Conservation (phyloP, 1,140 invertebrate species). For the Reticulitermes speratus region DNA sequence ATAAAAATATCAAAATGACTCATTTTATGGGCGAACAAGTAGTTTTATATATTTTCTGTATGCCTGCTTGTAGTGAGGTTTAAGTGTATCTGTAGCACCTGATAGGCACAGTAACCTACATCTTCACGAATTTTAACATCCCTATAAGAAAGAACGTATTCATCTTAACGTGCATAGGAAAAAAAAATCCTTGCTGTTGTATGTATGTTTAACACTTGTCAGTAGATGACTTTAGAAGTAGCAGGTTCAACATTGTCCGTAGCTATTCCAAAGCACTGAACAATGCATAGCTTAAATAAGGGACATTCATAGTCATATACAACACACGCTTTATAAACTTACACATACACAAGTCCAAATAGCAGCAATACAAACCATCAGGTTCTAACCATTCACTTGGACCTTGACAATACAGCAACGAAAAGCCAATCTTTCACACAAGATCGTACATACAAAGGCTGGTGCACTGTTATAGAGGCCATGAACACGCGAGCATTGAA, state of each 20-base stretch:
- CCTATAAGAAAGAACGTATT: not conserved
- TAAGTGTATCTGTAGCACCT: not conserved
- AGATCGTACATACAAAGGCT: slow-evolving; percentile 10
- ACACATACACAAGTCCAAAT: not conserved
- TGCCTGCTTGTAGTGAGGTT: too few relatives aligned
- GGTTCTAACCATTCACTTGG: slow-evolving; percentile 5
- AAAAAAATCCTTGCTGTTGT: not conserved
- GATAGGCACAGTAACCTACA: not conserved
- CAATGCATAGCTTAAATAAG: slow-evolving; percentile 16
- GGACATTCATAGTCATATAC: not conserved
- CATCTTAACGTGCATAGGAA: not conserved
- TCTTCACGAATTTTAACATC: not conserved
- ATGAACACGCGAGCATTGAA: not conserved
- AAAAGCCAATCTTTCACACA: slow-evolving; percentile 18
- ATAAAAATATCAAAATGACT: not conserved
- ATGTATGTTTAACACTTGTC: not conserved
- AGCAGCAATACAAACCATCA: slow-evolving; percentile 3
- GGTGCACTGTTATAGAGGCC: too few relatives aligned
- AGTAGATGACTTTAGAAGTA: not conserved
- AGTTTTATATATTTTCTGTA: not conserved
- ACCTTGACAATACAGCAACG: not conserved
- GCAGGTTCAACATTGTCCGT: not conserved
- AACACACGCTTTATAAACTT: slow-evolving; percentile 12
- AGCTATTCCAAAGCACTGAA: slow-evolving; percentile 5
- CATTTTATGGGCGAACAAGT: not conserved